phyloP scores from a whole-genome alignment of 2,113 vertebrate species.

The Pangasianodon gigas region DNA sequence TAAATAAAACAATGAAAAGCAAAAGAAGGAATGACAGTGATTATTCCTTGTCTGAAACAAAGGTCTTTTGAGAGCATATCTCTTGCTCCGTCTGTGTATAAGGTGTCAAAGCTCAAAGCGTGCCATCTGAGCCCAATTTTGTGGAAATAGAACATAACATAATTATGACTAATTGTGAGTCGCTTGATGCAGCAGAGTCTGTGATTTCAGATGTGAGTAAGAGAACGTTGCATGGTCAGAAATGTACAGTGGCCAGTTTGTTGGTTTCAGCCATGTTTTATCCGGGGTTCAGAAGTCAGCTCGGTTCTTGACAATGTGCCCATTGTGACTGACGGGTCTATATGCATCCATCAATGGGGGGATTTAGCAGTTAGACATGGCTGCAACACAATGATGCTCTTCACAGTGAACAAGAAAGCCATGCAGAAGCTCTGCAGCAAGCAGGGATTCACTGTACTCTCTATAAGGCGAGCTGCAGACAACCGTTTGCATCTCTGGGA shows the following conservation, averaged over 20 bases:
- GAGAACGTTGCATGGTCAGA: constrained; percentile 57
- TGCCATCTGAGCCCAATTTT: constrained; percentile 19
- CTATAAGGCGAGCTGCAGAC: constrained; percentile 4
- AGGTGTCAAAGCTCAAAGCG: constrained; percentile 3
- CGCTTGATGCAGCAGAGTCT: constrained; percentile 24
- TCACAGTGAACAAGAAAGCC: constrained; percentile 70
- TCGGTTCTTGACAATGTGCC: constrained; percentile 68
- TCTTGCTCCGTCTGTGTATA: background rate
- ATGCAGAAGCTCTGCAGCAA: constrained; percentile 51
- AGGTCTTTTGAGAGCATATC: background rate
- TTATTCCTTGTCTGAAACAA: constrained; percentile 10
- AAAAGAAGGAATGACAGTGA: background rate
- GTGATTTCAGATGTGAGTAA: constrained; percentile 39
- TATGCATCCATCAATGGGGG: constrained; percentile 78
- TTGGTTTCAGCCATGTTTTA: constrained; percentile 71
- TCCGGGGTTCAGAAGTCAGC: constrained; percentile 74
- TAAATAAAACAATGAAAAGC: background rate
- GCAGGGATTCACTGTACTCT: constrained; percentile 44
- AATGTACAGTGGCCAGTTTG: constrained; percentile 60
- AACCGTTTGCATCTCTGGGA: constrained; percentile 15
- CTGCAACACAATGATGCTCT: constrained; percentile 75
- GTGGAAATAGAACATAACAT: constrained; percentile 33
- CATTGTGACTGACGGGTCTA: constrained; percentile 71
- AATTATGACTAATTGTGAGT: constrained; percentile 27
- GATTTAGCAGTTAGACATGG: constrained; percentile 77